Percentiles rank a stretch among this genome's conserved stretches.
Conservation (phyloP, 2,797 vertebrate species). For the Ceyx erithaca region DNA sequence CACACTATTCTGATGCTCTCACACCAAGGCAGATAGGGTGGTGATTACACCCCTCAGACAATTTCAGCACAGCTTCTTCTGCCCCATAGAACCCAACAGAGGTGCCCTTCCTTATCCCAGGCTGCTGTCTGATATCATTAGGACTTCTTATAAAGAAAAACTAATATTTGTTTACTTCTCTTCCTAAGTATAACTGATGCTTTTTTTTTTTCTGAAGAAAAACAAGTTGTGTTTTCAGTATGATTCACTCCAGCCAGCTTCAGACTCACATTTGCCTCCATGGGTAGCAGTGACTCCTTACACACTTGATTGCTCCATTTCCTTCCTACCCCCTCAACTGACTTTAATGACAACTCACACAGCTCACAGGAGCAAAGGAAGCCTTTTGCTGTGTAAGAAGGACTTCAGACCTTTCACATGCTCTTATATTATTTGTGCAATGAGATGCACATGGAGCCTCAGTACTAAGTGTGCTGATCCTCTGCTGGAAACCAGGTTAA, state of each 20-base stretch:
- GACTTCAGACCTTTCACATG: neutral
- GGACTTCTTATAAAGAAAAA: neutral
- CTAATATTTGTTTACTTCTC: neutral
- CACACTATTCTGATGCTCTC: fast-evolving
- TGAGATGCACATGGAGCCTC: conserved; percentile 40
- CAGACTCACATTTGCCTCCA: neutral
- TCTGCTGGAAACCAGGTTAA: conserved; percentile 52
- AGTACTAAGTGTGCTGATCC: conserved; percentile 19
- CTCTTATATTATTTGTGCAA: conserved; percentile 19
- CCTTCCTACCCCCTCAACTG: conserved; percentile 28
- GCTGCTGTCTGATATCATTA: neutral
- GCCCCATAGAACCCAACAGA: fast-evolving
- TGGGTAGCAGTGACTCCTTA: conserved; percentile 49
- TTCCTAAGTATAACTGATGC: neutral
- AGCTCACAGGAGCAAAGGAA: conserved; percentile 27
- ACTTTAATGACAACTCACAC: neutral
- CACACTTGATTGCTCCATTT: conserved; percentile 62
- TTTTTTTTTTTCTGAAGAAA: neutral
- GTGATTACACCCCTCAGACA: neutral
- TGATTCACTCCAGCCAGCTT: conserved; percentile 41
- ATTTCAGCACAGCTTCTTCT: neutral
- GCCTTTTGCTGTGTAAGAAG: neutral
- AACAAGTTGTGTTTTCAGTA: neutral
- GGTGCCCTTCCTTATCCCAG: neutral
- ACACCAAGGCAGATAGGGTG: neutral